Percentiles rank a stretch among this genome's conserved stretches.
Evolutionary conservation across 1,140 invertebrate species (phyloP).

Genomic region (Cydia splendana): DNA sequence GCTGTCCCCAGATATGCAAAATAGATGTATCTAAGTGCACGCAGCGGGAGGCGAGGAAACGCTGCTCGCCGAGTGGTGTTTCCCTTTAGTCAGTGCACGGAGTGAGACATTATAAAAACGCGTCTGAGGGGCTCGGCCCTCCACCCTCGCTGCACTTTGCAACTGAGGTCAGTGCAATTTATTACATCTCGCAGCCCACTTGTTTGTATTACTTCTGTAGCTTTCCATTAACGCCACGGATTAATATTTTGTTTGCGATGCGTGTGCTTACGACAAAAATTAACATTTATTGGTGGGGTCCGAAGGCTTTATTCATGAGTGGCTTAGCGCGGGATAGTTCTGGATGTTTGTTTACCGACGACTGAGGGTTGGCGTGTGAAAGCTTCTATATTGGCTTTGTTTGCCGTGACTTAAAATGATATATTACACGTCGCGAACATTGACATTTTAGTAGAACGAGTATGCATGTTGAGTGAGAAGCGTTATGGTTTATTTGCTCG

Average conservation of each 20-base stretch:
- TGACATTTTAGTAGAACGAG: conserved; percentile 66
- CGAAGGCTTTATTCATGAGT: conserved; percentile 76
- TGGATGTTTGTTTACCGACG: conserved; percentile 70
- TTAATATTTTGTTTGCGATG: conserved; percentile 77
- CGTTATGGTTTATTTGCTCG: conserved; percentile 61
- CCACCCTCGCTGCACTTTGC: conserved; percentile 57
- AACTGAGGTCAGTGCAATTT: conserved; percentile 67
- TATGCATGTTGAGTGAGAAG: conserved; percentile 54
- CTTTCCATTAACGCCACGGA: conserved; percentile 75
- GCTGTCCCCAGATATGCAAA: conserved; percentile 50
- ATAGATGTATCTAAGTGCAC: conserved; percentile 45
- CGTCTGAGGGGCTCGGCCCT: conserved; percentile 47
- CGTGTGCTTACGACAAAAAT: conserved; percentile 72
- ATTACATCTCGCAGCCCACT: conserved; percentile 65
- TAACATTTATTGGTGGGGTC: conserved; percentile 76
- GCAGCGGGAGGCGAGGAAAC: conserved; percentile 49
- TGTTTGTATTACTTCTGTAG: conserved; percentile 67
- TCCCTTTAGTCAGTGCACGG: conserved; percentile 52
- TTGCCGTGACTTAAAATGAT: conserved; percentile 74
- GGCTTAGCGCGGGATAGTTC: conserved; percentile 70
- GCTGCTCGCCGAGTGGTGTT: conserved; percentile 55
- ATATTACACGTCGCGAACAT: conserved; percentile 71
- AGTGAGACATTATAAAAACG: conserved; percentile 63
- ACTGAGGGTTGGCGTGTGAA: conserved; percentile 71
- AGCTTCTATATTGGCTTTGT: conserved; percentile 70